phyloP scores from a whole-genome alignment of 2,797 vertebrate species.

The Falco biarmicus region DNA sequence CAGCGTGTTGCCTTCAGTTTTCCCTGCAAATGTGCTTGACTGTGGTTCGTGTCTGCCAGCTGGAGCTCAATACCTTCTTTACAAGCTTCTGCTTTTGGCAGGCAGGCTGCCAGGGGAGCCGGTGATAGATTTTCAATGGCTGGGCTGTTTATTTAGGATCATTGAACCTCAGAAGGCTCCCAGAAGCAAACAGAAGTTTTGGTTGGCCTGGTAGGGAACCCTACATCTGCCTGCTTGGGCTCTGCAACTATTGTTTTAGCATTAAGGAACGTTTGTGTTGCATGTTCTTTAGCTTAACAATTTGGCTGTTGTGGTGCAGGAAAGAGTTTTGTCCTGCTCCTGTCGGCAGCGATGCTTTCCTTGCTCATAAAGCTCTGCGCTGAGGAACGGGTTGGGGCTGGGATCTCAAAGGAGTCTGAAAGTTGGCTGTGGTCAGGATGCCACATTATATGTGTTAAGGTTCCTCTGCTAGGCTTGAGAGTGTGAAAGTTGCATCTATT shows the following conservation, averaged over 20 bases:
- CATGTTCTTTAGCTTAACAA: background rate
- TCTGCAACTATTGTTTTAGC: background rate
- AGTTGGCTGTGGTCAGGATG: background rate
- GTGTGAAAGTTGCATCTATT: background rate
- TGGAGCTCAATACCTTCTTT: slow-evolving; percentile 35
- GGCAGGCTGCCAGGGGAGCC: background rate
- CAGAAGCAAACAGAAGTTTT: slow-evolving; percentile 31
- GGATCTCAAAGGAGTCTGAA: background rate
- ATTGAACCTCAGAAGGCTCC: background rate
- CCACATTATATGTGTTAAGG: background rate
- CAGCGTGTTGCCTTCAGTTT: background rate
- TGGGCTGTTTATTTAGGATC: slow-evolving; percentile 3
- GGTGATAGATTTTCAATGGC: background rate
- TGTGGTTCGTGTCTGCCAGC: slow-evolving; percentile 11
- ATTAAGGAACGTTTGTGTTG: background rate
- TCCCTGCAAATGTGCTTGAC: background rate
- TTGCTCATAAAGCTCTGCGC: rapidly evolving
- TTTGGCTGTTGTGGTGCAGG: background rate
- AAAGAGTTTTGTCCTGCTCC: background rate
- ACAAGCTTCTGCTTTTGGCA: slow-evolving; percentile 21
- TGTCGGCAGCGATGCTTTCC: background rate
- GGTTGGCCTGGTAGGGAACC: background rate
- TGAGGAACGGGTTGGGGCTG: background rate
- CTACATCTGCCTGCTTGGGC: background rate
- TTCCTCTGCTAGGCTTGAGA: background rate